Conservation (phyloP, 2,113 vertebrate genomes). For the Notothenia coriiceps region DNA sequence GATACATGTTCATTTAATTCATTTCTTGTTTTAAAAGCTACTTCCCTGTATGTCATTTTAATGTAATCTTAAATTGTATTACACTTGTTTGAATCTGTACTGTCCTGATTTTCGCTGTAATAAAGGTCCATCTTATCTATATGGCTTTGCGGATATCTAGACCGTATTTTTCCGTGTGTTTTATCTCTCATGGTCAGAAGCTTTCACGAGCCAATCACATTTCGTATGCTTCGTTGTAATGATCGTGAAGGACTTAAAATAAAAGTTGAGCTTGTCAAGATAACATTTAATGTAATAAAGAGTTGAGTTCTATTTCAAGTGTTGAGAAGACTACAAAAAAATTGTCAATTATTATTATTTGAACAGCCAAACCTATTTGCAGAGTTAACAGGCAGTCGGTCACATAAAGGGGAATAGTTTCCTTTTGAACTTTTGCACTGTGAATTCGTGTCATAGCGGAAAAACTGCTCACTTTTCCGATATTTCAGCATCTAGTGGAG, state of each 20-base stretch:
- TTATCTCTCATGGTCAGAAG: not conserved
- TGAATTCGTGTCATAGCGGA: not conserved
- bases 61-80: too few species aligned
- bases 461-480: constrained; percentile 79
- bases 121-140: too few species aligned
- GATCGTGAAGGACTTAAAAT: not conserved
- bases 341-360: too few species aligned
- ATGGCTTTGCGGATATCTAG: not conserved
- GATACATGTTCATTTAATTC: too few species aligned
- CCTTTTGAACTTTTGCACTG: not conserved
- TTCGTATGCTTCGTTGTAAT: not conserved
- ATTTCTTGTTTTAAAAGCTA: too few species aligned
- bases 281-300: not conserved
- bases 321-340: not conserved
- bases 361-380: not conserved
- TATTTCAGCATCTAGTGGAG: constrained; percentile 70
- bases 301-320: not conserved
- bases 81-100: too few species aligned
- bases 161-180: too few species aligned
- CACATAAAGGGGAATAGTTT: not conserved
- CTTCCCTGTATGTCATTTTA: too few species aligned
- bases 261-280: not conserved
- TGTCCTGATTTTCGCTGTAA: too few species aligned
- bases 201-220: not conserved
- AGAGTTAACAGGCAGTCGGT: not conserved